These are phyloP conservation scores for Eupeodes latifasciatus DNA, from an alignment of 2,888 invertebrate species.

Conservation along the genomic window DNA sequence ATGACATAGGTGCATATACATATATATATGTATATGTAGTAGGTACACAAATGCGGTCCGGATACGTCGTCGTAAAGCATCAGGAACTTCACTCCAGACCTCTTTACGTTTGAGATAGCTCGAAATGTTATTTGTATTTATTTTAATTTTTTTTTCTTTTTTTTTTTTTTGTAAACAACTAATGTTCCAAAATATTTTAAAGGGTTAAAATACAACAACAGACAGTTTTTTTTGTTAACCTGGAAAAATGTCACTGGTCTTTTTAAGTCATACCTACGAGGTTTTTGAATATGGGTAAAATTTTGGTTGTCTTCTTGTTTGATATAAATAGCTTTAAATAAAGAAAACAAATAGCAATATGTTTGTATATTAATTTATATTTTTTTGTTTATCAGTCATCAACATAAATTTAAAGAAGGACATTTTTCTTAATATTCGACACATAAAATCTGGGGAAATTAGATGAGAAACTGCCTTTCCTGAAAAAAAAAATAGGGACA, in stretches of 20 bases:
- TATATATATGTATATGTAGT: too few relatives aligned
- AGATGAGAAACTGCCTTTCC: too few relatives aligned
- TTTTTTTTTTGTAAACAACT: too few relatives aligned
- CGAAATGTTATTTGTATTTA: conserved; percentile 15
- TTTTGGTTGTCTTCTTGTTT: too few relatives aligned
- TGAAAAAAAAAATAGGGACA: too few relatives aligned
- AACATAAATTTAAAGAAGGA: too few relatives aligned
- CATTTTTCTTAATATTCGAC: too few relatives aligned
- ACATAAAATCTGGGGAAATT: too few relatives aligned
- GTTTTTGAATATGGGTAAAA: neutral
- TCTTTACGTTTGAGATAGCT: conserved; percentile 14
- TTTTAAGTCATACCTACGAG: neutral
- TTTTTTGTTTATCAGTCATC: too few relatives aligned
- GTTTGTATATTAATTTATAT: too few relatives aligned
- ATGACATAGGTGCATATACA: neutral
- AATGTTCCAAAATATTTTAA: conserved; percentile 18
- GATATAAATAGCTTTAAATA: too few relatives aligned
- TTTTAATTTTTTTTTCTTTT: neutral
- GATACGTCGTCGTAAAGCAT: conserved; percentile 47
- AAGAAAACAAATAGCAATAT: too few relatives aligned
- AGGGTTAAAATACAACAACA: conserved; percentile 16
- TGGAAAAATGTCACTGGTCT: neutral
- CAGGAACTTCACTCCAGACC: conserved; percentile 37
- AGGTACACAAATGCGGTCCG: conserved; percentile 18
- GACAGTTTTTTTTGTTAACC: neutral